These are phyloP conservation scores for Euphonia xanthogaster DNA, from an alignment of 2,797 vertebrate genomes.

Conservation along the genomic window DNA sequence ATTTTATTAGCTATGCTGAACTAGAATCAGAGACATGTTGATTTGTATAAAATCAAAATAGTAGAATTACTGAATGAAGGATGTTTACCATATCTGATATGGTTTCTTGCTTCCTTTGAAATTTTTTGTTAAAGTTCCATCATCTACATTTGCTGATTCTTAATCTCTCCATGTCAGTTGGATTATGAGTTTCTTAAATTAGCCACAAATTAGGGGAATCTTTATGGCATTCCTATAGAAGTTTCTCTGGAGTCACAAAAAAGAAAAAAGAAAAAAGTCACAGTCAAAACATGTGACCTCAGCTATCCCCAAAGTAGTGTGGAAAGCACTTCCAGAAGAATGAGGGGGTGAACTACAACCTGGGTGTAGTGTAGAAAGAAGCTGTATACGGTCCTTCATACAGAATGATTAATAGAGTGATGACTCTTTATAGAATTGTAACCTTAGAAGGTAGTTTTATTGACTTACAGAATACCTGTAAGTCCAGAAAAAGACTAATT, in stretches of 20 bases:
- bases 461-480: constrained; percentile 37
- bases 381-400: not conserved
- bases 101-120: not conserved
- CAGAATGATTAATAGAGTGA: not conserved
- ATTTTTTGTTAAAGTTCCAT: not conserved
- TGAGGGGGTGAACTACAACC: not conserved
- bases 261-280: not conserved
- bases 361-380: not conserved
- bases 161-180: not conserved
- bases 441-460: constrained; percentile 53
- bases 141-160: not conserved
- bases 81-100: not conserved
- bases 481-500: constrained; percentile 41
- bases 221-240: not conserved
- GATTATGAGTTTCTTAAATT: not conserved
- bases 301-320: not conserved
- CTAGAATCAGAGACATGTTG: not conserved
- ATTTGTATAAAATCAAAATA: not conserved
- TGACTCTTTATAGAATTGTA: not conserved
- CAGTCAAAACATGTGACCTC: not conserved
- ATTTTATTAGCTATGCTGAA: not conserved
- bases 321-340: not conserved
- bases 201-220: not conserved
- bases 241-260: not conserved
- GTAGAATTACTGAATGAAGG: not conserved